phyloP scores from a whole-genome alignment of 2,888 invertebrate species.

The Cosmorhoe ocellata region DNA sequence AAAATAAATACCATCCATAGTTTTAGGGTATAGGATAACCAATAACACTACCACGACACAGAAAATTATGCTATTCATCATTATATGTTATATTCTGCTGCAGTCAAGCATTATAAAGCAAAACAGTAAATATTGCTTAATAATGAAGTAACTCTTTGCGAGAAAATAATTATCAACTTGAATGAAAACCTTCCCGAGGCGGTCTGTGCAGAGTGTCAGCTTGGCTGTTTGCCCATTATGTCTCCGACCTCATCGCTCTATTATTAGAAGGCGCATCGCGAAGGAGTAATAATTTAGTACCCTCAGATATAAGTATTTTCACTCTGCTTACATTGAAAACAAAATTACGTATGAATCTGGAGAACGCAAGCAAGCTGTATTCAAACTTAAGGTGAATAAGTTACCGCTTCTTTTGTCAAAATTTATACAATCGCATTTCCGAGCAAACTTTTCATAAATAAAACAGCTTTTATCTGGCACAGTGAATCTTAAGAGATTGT shows the following conservation, averaged over 20 bases:
- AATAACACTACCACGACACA: too few relatives aligned
- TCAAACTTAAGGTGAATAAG: not conserved
- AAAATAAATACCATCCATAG: too few relatives aligned
- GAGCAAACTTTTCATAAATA: too few relatives aligned
- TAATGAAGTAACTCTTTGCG: not conserved
- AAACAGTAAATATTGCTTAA: not conserved
- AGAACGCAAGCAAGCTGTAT: not conserved
- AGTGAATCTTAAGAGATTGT: too few relatives aligned
- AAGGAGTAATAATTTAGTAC: conserved; percentile 2
- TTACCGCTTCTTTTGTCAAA: too few relatives aligned
- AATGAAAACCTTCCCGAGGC: conserved; percentile 5
- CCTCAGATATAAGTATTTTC: not conserved
- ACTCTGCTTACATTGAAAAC: not conserved
- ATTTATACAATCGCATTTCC: too few relatives aligned
- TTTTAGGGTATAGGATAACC: too few relatives aligned
- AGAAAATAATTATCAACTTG: conserved; percentile 13
- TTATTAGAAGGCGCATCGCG: conserved; percentile 7
- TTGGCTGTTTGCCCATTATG: conserved; percentile 18
- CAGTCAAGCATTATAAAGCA: too few relatives aligned
- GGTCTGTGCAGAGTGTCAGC: conserved; percentile 13
- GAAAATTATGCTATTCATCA: too few relatives aligned
- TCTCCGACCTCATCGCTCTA: conserved; percentile 9
- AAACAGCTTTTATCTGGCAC: too few relatives aligned
- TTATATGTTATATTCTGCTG: too few relatives aligned
- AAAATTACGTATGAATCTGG: not conserved